These are phyloP conservation scores for Bagarius yarrelli DNA, from an alignment of 2,113 vertebrate genomes.

Conservation along the genomic window DNA sequence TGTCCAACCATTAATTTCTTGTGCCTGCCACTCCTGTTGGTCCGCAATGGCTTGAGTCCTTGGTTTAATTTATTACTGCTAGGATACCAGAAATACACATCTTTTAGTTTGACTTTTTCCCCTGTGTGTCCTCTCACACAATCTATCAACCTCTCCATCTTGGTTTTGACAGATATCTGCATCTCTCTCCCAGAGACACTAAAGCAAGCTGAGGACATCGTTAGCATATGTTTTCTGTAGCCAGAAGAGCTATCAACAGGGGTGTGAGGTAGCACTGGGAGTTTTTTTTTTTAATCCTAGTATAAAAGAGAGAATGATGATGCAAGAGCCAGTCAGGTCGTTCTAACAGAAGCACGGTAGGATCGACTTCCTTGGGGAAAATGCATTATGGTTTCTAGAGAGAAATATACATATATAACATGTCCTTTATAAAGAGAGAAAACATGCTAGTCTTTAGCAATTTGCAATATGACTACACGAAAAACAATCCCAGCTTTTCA, in stretches of 20 bases:
- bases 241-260: background rate
- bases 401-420: background rate
- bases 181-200: background rate
- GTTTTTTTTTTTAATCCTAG: background rate
- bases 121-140: background rate
- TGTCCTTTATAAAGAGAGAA: background rate
- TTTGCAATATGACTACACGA: background rate
- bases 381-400: no score
- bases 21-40: constrained; percentile 22
- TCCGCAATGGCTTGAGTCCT: constrained; percentile 24
- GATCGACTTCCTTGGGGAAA: no score
- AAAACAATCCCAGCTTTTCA: background rate
- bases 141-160: constrained; percentile 2
- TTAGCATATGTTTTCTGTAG: background rate
- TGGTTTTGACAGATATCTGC: constrained; percentile 12
- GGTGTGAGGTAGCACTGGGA: background rate
- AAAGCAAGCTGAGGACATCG: background rate
- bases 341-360: no score
- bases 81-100: constrained; percentile 20
- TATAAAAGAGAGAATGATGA: background rate
- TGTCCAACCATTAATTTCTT: constrained; percentile 24
- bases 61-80: constrained; percentile 44
- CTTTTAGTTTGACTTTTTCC: constrained; percentile 9
- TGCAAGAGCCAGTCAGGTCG: background rate
- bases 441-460: background rate